Conservation (phyloP, 2,113 vertebrate genomes). For the Cranoglanis bouderius region DNA sequence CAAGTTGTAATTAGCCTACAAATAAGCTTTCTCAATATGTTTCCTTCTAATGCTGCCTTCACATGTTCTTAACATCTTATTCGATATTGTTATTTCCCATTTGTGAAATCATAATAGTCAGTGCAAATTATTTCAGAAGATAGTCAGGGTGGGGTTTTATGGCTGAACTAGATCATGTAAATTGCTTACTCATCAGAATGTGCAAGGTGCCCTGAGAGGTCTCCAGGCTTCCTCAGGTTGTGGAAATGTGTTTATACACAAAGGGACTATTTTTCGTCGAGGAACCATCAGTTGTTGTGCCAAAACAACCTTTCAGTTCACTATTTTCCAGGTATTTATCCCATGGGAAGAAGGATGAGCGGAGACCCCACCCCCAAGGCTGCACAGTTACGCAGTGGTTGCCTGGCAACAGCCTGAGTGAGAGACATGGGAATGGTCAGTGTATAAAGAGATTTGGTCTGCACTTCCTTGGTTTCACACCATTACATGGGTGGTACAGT, state of each 20-base stretch:
- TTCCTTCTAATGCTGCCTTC: not conserved
- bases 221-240: not conserved
- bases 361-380: constrained; percentile 1
- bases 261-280: constrained; percentile 21
- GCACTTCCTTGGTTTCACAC: constrained; percentile 36
- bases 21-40: not conserved
- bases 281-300: constrained; percentile 28
- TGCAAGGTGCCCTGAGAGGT: not conserved
- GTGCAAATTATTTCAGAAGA: not conserved
- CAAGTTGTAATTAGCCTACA: not conserved
- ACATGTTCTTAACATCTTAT: not conserved
- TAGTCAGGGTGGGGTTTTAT: not conserved
- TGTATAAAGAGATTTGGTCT: constrained; percentile 10
- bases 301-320: constrained; percentile 24
- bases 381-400: constrained; percentile 24
- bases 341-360: not conserved
- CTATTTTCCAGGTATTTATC: constrained; percentile 38
- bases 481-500: constrained; percentile 24
- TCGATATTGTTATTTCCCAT: not conserved
- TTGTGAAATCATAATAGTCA: not conserved
- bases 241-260: constrained; percentile 33
- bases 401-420: constrained; percentile 20
- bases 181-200: constrained; percentile 6
- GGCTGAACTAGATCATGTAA: not conserved
- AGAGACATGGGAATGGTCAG: constrained; percentile 38